Conservation (phyloP, 2,797 vertebrate genomes). For the Poecile montanus region DNA sequence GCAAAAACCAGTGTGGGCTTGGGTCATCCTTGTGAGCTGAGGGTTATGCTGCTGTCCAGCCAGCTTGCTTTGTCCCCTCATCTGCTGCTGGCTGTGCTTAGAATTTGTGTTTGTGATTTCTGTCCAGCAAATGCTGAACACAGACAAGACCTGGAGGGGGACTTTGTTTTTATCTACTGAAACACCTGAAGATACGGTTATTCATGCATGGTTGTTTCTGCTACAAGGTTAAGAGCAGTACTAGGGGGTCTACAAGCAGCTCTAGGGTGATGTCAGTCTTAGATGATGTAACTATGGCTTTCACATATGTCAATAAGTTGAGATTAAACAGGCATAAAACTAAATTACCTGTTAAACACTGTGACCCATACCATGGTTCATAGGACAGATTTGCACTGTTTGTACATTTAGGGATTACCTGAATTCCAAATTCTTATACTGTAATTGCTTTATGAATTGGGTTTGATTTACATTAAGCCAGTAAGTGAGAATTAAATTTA, state of each 20-base stretch:
- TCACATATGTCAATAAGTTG: neutral
- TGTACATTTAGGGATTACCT: neutral
- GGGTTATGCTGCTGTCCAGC: neutral
- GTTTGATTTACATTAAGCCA: neutral
- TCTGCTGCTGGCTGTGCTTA: neutral
- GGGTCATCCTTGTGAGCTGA: neutral
- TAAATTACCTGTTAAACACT: neutral
- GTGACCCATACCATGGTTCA: neutral
- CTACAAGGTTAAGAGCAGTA: neutral
- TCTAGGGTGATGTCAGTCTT: neutral
- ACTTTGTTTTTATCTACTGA: neutral
- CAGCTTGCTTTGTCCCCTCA: neutral
- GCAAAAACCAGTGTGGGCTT: neutral
- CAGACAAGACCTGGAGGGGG: neutral
- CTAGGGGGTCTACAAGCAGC: neutral
- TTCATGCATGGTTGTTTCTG: neutral
- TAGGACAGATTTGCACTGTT: neutral
- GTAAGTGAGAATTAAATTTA: neutral
- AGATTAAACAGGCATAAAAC: conserved; percentile 3
- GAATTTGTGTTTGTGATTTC: neutral
- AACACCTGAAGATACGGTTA: neutral
- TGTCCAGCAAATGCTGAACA: neutral
- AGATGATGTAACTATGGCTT: neutral
- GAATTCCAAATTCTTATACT: neutral
- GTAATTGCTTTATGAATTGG: neutral